phyloP scores from a whole-genome alignment of 2,113 vertebrate genomes.

The Irena cyanogastra region DNA sequence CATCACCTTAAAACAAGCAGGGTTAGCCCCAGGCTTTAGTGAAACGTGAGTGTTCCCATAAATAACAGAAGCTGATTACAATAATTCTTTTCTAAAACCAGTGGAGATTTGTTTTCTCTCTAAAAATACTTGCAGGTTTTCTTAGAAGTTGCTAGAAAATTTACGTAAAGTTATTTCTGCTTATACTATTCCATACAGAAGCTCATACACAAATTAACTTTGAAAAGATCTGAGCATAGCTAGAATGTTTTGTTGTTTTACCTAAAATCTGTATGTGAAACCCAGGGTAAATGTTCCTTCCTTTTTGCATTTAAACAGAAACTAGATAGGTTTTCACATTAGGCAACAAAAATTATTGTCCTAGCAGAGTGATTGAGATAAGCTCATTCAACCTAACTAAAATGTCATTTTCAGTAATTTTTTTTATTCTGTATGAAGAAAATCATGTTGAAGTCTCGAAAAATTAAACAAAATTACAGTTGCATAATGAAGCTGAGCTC shows the following conservation, averaged over 20 bases:
- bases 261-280: not conserved
- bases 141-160: not conserved
- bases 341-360: not conserved
- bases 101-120: not conserved
- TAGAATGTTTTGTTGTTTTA: not conserved
- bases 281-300: not conserved
- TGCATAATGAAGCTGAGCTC: constrained; percentile 22
- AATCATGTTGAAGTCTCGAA: constrained; percentile 31
- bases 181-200: not conserved
- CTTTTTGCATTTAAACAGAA: constrained; percentile 25
- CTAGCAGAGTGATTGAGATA: not conserved
- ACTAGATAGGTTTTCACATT: constrained; percentile 22
- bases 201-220: not conserved
- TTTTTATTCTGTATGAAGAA: not conserved
- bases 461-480: not conserved
- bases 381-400: constrained; percentile 31
- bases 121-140: not conserved
- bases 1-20: not conserved
- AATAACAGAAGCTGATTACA: not conserved
- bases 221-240: not conserved
- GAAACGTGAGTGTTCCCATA: not conserved
- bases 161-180: not conserved
- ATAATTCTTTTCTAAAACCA: not conserved
- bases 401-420: constrained; percentile 12
- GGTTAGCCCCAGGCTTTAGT: not conserved